A percentile compares a stretch with the other conserved stretches of the same genome.
Evolutionary conservation across 2,888 invertebrate species (phyloP).

Genomic region (Conus canariensis): DNA sequence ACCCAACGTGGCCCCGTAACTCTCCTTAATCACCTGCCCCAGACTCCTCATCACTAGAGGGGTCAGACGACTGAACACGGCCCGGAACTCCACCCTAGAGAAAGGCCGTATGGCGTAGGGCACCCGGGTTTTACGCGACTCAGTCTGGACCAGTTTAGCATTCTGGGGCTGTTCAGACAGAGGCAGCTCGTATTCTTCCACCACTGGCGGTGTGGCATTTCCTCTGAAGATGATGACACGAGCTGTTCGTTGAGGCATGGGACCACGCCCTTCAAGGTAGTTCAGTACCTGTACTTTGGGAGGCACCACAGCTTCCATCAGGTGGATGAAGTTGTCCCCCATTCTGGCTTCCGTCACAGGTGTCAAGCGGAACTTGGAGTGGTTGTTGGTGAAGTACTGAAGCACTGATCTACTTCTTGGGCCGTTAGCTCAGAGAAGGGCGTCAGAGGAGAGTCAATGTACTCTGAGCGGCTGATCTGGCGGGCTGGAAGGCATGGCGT

Average conservation of each 20-base stretch:
- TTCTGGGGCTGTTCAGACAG: conserved; percentile 60
- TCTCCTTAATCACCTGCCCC: conserved; percentile 62
- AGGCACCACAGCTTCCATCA: conserved; percentile 66
- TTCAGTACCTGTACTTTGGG: conserved; percentile 61
- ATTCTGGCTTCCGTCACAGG: conserved; percentile 55
- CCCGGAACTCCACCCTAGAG: conserved; percentile 66
- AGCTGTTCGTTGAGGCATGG: conserved; percentile 62
- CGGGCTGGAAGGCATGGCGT: neutral
- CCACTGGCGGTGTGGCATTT: conserved; percentile 60
- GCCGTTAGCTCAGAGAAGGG: conserved; percentile 63
- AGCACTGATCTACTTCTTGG: conserved; percentile 61
- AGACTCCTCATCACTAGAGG: conserved; percentile 56
- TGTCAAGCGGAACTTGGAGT: conserved; percentile 54
- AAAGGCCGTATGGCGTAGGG: conserved; percentile 69
- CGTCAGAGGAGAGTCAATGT: conserved; percentile 49
- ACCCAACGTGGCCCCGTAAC: conserved; percentile 64
- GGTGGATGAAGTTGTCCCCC: conserved; percentile 66
- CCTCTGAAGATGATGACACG: conserved; percentile 67
- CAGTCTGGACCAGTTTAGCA: conserved; percentile 54
- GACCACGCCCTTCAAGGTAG: conserved; percentile 58
- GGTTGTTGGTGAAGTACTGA: conserved; percentile 55
- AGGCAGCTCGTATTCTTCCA: conserved; percentile 72
- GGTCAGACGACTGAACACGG: conserved; percentile 60
- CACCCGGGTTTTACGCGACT: conserved; percentile 61
- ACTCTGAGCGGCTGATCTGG: conserved; percentile 34